Conservation (phyloP, 2,113 vertebrate genomes). For the Petaurus breviceps region DNA sequence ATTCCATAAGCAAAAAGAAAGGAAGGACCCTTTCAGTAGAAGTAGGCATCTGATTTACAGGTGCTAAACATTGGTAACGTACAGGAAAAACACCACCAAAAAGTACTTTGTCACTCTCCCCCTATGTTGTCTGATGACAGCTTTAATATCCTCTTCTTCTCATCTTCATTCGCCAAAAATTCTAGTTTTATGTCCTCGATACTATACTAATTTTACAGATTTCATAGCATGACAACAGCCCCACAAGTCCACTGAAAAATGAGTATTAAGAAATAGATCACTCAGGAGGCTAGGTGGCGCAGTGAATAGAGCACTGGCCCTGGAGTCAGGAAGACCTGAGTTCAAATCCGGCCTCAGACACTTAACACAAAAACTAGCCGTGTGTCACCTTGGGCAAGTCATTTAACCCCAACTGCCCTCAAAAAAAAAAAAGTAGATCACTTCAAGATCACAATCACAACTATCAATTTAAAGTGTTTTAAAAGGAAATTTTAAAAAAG, state of each 20-base stretch:
- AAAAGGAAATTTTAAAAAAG: background rate
- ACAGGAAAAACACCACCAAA: background rate
- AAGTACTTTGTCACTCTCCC: background rate
- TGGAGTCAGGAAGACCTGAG: too few species aligned
- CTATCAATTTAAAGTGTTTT: constrained; percentile 3
- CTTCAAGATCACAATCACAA: too few species aligned
- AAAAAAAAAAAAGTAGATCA: too few species aligned
- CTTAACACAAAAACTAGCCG: too few species aligned
- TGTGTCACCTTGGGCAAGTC: too few species aligned
- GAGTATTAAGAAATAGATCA: background rate
- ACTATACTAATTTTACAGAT: background rate
- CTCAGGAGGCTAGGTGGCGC: too few species aligned
- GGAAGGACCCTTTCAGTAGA: background rate
- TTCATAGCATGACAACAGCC: background rate
- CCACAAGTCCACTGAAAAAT: background rate
- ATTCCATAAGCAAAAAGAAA: background rate
- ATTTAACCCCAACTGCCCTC: too few species aligned
- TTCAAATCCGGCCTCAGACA: too few species aligned
- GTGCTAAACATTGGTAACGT: background rate
- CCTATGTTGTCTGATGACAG: background rate
- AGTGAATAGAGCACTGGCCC: too few species aligned
- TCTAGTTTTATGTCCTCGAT: background rate
- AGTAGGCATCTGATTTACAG: background rate
- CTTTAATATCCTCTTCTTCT: background rate
- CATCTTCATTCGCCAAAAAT: background rate